Conservation (phyloP, 2,888 invertebrate species). For the Mimas tiliae region DNA sequence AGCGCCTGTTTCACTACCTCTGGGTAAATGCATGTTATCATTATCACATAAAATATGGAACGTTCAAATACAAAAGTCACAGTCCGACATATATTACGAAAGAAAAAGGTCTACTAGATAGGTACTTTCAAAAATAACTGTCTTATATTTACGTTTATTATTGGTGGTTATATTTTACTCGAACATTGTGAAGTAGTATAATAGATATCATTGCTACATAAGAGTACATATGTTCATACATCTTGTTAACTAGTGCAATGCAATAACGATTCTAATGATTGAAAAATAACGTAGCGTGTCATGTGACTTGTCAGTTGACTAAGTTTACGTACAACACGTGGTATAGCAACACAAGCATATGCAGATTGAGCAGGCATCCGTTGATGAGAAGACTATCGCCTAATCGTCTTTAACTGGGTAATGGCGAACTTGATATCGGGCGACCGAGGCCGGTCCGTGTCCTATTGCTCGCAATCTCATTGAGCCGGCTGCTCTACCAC, state of each 20-base stretch:
- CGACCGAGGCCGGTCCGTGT: conserved; percentile 46
- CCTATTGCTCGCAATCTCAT: conserved; percentile 58
- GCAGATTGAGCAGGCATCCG: conserved; percentile 60
- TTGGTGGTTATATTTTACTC: no score
- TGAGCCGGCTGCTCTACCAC: conserved; percentile 32
- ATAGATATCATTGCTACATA: neutral
- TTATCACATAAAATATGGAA: no score
- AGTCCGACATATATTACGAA: no score
- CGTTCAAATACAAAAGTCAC: no score
- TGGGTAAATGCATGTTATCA: no score
- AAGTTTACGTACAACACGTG: conserved; percentile 48
- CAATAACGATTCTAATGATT: no score
- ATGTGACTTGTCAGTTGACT: conserved; percentile 10
- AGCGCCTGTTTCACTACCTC: no score
- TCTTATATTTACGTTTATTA: no score
- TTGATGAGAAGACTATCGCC: conserved; percentile 74
- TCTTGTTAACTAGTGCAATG: conserved; percentile 2
- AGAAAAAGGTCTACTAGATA: no score
- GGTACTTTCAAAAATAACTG: no score
- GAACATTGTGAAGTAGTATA: no score
- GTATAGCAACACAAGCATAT: conserved; percentile 52
- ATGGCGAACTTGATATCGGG: conserved; percentile 70
- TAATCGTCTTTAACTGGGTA: conserved; percentile 76
- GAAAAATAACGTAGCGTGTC: conserved; percentile 7
- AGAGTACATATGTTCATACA: neutral